Percentiles rank a stretch among this genome's conserved stretches.
These are phyloP conservation scores for Manis crassicaudata DNA, from an alignment of 2,797 vertebrate genomes.

Conservation along the genomic window DNA sequence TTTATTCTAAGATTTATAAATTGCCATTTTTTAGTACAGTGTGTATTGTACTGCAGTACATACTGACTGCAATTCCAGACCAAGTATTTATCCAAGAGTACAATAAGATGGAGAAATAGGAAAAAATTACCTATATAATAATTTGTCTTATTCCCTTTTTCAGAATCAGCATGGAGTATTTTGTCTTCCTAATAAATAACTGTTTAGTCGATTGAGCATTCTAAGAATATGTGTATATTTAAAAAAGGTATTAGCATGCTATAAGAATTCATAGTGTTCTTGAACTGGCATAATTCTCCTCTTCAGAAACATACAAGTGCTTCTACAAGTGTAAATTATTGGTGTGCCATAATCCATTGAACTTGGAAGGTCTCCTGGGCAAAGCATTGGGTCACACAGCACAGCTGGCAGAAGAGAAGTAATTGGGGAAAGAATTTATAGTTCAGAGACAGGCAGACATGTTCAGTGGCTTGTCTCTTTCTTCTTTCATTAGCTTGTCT, in stretches of 20 bases:
- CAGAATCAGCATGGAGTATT: not conserved
- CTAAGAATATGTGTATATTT: not conserved
- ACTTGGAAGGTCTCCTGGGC: not conserved
- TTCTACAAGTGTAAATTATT: not conserved
- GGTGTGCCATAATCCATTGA: not conserved
- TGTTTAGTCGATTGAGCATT: not conserved
- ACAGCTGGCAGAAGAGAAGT: constrained; percentile 61
- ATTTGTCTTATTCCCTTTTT: not conserved
- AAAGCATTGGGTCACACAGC: not conserved
- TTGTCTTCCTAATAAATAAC: not conserved
- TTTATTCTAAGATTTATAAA: not conserved
- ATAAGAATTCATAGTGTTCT: not conserved
- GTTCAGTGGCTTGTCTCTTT: constrained; percentile 37
- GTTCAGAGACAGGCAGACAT: constrained; percentile 58
- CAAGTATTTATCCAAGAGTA: not conserved
- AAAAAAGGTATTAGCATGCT: not conserved
- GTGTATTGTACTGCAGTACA: not conserved
- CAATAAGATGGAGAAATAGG: constrained; percentile 5
- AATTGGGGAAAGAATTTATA: constrained; percentile 63
- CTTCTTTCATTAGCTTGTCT: constrained; percentile 50
- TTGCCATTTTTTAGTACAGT: constrained; percentile 2
- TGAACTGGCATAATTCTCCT: not conserved
- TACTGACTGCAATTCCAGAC: not conserved
- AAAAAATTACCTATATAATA: not conserved
- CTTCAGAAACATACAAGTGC: not conserved